phyloP scores from a whole-genome alignment of 2,888 invertebrate genomes.

The Halocaridina rubra region DNA sequence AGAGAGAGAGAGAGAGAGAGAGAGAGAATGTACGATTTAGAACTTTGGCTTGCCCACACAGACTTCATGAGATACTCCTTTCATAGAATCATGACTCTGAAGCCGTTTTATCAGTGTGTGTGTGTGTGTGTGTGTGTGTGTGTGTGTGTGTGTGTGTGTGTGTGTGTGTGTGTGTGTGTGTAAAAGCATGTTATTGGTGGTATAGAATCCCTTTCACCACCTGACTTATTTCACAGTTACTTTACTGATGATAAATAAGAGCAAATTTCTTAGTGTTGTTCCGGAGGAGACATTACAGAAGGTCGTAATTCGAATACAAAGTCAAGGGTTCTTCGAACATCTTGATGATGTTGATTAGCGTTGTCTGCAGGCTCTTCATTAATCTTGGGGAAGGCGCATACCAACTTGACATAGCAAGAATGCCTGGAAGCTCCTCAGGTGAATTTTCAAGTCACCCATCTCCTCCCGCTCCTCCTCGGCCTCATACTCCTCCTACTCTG shows the following conservation, averaged over 20 bases:
- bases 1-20: slow-evolving; percentile 5
- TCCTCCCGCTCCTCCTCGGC: too few relatives aligned
- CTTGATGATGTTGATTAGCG: neutral
- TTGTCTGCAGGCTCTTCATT: neutral
- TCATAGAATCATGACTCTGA: too few relatives aligned
- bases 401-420: neutral
- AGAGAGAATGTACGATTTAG: neutral
- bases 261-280: neutral
- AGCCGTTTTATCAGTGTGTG: neutral
- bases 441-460: neutral
- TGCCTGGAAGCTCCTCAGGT: neutral
- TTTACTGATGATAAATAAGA: neutral
- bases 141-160: neutral
- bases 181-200: neutral
- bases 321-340: neutral
- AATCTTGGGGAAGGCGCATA: neutral
- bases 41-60: too few relatives aligned
- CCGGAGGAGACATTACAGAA: neutral
- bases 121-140: neutral
- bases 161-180: neutral
- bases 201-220: neutral
- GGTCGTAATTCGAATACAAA: neutral
- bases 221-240: neutral
- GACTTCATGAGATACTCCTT: too few relatives aligned
- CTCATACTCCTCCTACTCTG: too few relatives aligned